Evolutionary conservation across 2,113 vertebrate genomes (phyloP).

Genomic region (Sebastes fasciatus): DNA sequence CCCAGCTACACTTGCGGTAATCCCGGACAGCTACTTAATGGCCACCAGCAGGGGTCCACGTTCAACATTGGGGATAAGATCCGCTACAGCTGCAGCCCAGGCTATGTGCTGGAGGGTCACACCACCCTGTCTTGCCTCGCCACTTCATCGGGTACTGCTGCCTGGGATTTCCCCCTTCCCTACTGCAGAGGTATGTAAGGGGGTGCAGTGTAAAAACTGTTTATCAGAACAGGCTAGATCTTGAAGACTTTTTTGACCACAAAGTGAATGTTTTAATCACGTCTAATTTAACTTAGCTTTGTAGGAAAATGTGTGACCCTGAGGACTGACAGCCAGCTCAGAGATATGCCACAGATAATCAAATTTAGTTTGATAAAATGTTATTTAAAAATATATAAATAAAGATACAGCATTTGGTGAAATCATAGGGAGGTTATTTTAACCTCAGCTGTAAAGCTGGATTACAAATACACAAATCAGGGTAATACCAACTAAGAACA

Average conservation of each 20-base stretch:
- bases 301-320: not conserved
- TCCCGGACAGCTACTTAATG: slow-evolving; percentile 93
- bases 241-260: not conserved
- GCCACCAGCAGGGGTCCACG: slow-evolving; percentile 93
- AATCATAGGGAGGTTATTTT: not conserved
- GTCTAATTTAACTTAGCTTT: not conserved
- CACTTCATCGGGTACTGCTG: slow-evolving; percentile 87
- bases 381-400: not conserved
- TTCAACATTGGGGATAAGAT: slow-evolving; percentile 98
- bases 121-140: slow-evolving; percentile 94
- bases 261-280: not conserved
- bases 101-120: slow-evolving; percentile 95
- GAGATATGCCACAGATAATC: not conserved
- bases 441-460: not conserved
- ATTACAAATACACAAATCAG: not conserved
- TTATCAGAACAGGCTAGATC: not conserved
- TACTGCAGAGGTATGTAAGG: slow-evolving; percentile 92
- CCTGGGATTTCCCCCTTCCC: slow-evolving; percentile 98
- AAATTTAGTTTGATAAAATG: not conserved
- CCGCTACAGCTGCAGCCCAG: slow-evolving; percentile 94
- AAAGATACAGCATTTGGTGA: not conserved
- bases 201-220: not conserved
- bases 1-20: slow-evolving; percentile 98
- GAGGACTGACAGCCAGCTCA: not conserved
- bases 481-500: not conserved